phyloP scores from a whole-genome alignment of 2,797 vertebrate species.

The Pipistrellus kuhlii region DNA sequence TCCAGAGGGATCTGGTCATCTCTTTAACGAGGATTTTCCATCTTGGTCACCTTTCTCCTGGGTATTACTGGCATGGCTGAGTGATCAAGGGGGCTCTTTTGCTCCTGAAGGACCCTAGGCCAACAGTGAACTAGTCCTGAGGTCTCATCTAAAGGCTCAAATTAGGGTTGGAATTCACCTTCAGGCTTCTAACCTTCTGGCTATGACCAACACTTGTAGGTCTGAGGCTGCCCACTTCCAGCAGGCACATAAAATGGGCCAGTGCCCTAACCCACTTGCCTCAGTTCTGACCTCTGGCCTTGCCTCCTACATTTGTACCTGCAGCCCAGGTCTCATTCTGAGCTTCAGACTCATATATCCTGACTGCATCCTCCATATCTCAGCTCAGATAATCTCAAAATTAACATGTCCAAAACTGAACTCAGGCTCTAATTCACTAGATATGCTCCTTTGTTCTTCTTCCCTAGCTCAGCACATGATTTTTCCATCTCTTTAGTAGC shows the following conservation, averaged over 20 bases:
- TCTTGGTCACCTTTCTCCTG: neutral
- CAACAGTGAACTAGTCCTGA: slow-evolving; percentile 17
- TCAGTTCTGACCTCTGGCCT: neutral
- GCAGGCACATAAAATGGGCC: neutral
- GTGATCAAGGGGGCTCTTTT: neutral
- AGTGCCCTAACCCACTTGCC: neutral
- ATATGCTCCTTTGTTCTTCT: neutral
- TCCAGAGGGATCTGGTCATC: neutral
- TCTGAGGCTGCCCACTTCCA: neutral
- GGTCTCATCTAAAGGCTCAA: neutral
- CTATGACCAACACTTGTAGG: neutral
- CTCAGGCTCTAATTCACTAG: neutral
- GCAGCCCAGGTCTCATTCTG: neutral
- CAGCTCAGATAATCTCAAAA: neutral
- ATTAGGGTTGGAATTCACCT: neutral
- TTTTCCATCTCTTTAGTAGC: neutral
- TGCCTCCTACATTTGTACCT: neutral
- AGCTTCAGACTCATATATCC: neutral
- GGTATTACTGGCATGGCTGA: neutral
- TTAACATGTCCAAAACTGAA: neutral
- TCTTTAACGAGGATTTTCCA: neutral
- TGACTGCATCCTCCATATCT: neutral
- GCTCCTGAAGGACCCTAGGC: neutral
- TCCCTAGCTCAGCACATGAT: neutral
- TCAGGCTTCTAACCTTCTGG: neutral